phyloP scores from a whole-genome alignment of 2,888 invertebrate species.

The Druceiella hillmani region DNA sequence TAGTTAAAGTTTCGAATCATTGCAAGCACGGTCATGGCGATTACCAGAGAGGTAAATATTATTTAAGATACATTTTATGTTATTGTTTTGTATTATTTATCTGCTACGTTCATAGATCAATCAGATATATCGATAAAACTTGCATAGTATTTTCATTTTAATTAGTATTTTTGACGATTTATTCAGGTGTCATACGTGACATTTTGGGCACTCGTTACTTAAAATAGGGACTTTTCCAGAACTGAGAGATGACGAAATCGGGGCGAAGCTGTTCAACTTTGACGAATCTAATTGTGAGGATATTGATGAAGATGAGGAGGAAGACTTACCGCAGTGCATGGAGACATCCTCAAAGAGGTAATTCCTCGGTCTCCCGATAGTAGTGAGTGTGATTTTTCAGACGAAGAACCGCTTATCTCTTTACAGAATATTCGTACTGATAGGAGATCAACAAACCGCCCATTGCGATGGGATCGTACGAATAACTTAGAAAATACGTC shows the following conservation, averaged over 20 bases:
- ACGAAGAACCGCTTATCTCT: not conserved
- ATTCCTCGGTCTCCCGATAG: not conserved
- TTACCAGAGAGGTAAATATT: not conserved
- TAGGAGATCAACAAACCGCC: not conserved
- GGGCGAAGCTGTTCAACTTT: not conserved
- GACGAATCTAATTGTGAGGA: not conserved
- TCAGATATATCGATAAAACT: not conserved
- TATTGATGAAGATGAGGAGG: not conserved
- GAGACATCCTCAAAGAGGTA: not conserved
- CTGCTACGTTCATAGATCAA: not conserved
- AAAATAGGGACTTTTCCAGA: not conserved
- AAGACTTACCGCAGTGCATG: not conserved
- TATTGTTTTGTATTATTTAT: not conserved
- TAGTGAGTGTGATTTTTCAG: not conserved
- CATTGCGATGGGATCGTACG: not conserved
- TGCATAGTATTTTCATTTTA: not conserved
- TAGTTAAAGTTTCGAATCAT: too few species aligned
- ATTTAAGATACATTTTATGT: too few species aligned
- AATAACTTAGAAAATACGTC: not conserved
- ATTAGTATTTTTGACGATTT: not conserved
- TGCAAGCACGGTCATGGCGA: not conserved
- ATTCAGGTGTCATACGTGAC: not conserved
- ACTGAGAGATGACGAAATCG: not conserved
- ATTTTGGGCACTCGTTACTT: not conserved
- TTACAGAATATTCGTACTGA: not conserved